phyloP scores from a whole-genome alignment of 2,888 invertebrate genomes.

The Vannuccia rotundouncinata region DNA sequence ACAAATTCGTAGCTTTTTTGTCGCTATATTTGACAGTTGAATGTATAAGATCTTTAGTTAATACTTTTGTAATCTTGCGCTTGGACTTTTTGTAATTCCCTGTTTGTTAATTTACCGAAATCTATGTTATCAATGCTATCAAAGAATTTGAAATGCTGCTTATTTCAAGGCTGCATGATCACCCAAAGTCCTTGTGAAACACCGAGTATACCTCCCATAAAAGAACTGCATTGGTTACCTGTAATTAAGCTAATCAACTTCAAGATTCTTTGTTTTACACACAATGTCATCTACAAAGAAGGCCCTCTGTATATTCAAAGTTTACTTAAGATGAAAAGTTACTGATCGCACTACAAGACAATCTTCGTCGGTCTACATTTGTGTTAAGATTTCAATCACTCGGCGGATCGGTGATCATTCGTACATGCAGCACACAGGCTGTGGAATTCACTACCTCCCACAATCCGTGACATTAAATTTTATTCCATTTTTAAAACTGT shows the following conservation, averaged over 20 bases:
- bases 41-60: too few relatives aligned
- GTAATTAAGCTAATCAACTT: not conserved
- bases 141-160: too few relatives aligned
- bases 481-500: not conserved
- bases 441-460: not conserved
- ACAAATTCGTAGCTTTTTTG: too few relatives aligned
- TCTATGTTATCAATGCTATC: too few relatives aligned
- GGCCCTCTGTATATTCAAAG: not conserved
- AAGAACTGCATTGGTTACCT: not conserved
- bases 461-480: not conserved
- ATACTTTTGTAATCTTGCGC: too few relatives aligned
- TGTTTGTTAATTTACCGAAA: too few relatives aligned
- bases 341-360: not conserved
- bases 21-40: too few relatives aligned
- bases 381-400: not conserved
- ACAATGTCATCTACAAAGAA: not conserved
- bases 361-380: not conserved
- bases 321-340: not conserved
- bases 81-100: too few relatives aligned
- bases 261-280: not conserved
- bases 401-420: not conserved
- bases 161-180: too few relatives aligned
- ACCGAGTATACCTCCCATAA: not conserved
- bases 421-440: not conserved
- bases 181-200: too few relatives aligned